Percentiles rank a stretch among this genome's conserved stretches.
Conservation (phyloP, 2,888 invertebrate species). For the Chaitophorus viminalis region DNA sequence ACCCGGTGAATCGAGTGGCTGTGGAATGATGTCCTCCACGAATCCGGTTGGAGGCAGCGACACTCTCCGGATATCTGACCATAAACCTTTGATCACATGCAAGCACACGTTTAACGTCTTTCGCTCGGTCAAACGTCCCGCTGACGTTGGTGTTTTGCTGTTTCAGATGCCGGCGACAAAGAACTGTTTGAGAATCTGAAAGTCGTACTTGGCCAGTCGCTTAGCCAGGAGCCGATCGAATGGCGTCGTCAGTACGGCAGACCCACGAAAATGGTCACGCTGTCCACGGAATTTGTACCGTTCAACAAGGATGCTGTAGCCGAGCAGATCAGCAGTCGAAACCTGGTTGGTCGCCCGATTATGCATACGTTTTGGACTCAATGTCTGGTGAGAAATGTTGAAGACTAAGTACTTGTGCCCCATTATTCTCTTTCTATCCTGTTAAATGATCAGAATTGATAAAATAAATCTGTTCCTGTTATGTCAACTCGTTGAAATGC, state of each 20-base stretch:
- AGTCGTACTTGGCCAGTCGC: constrained; percentile 78
- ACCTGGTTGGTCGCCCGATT: constrained; percentile 86
- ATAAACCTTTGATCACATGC: constrained; percentile 81
- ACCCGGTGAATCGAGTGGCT: not conserved
- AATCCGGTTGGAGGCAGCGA: constrained; percentile 17
- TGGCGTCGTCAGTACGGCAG: constrained; percentile 92
- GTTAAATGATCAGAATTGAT: too few relatives aligned
- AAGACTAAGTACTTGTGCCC: too few relatives aligned
- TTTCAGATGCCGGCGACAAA: constrained; percentile 83
- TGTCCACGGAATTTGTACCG: constrained; percentile 83
- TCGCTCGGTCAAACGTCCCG: not conserved
- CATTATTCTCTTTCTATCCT: not conserved
- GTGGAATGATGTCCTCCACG: constrained; percentile 36
- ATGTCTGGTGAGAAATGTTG: constrained; percentile 78
- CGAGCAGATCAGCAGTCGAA: constrained; percentile 76
- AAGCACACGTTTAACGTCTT: constrained; percentile 66
- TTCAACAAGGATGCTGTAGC: constrained; percentile 81
- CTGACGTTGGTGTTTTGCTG: not conserved
- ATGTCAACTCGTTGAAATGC: too few relatives aligned
- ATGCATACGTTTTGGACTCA: constrained; percentile 96
- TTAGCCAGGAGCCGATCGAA: constrained; percentile 89
- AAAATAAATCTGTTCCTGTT: too few relatives aligned
- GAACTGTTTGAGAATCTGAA: constrained; percentile 86
- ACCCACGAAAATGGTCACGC: constrained; percentile 83
- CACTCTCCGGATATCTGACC: constrained; percentile 72